These are phyloP conservation scores for Epinephelus cyanopodus DNA, from an alignment of 2,113 vertebrate species.

Conservation along the genomic window DNA sequence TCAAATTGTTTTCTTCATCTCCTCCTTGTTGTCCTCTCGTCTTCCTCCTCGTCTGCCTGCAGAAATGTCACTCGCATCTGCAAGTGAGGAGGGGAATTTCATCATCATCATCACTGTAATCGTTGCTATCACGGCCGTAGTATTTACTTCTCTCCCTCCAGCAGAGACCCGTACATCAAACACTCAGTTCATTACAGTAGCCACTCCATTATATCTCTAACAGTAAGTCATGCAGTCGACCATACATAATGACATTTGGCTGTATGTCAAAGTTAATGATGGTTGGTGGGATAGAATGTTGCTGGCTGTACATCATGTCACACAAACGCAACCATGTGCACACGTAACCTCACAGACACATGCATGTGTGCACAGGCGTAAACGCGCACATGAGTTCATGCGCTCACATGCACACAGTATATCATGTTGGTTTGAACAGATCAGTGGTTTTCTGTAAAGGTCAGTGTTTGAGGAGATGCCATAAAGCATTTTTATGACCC, in stretches of 20 bases:
- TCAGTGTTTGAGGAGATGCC: slow-evolving; percentile 63
- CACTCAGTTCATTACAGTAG: slow-evolving; percentile 72
- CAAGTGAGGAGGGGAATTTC: slow-evolving; percentile 48
- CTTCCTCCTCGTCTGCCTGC: slow-evolving; percentile 16
- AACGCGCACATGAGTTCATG: not conserved
- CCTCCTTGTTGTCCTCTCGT: slow-evolving; percentile 8
- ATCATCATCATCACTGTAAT: slow-evolving; percentile 66
- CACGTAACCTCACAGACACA: slow-evolving; percentile 6
- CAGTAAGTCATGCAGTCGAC: slow-evolving; percentile 75
- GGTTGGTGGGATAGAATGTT: slow-evolving; percentile 66
- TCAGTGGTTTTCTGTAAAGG: slow-evolving; percentile 73
- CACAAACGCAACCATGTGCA: not conserved
- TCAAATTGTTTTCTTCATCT: slow-evolving; percentile 39
- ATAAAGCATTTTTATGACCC: slow-evolving; percentile 72
- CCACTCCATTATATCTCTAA: slow-evolving; percentile 69
- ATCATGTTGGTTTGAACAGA: slow-evolving; percentile 68
- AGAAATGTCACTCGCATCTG: slow-evolving; percentile 45
- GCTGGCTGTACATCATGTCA: slow-evolving; percentile 62
- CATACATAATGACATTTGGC: slow-evolving; percentile 71
- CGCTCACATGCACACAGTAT: slow-evolving; percentile 29
- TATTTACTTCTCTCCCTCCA: slow-evolving; percentile 68
- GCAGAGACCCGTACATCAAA: slow-evolving; percentile 67
- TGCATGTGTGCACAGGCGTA: not conserved
- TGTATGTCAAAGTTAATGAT: slow-evolving; percentile 77
- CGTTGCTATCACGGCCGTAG: slow-evolving; percentile 45